A percentile compares a stretch with the other conserved stretches of the same genome.
These are phyloP conservation scores for Octonoba sinensis DNA, from an alignment of 2,888 invertebrate species.

Conservation along the genomic window DNA sequence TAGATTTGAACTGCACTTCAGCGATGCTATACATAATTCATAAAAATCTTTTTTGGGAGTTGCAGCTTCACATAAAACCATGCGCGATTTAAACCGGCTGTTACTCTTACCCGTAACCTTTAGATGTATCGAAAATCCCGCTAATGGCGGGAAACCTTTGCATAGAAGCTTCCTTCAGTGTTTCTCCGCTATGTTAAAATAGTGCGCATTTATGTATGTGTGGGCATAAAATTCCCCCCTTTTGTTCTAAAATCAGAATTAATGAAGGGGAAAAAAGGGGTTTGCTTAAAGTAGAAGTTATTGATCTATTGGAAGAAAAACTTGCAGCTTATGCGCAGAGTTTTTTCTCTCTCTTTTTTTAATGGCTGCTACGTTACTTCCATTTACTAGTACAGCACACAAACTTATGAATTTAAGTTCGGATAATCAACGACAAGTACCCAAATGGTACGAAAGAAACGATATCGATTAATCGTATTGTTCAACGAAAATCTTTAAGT, in stretches of 20 bases:
- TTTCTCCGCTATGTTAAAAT: constrained; percentile 15
- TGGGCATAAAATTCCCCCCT: constrained; percentile 33
- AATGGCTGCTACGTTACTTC: background rate
- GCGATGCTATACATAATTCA: constrained; percentile 55
- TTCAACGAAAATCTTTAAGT: too few species aligned
- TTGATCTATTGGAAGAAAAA: constrained; percentile 32
- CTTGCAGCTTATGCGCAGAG: background rate
- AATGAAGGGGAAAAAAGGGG: constrained; percentile 25
- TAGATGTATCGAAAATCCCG: constrained; percentile 42
- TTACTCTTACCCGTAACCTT: constrained; percentile 14
- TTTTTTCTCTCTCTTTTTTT: background rate
- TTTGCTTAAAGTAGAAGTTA: constrained; percentile 26
- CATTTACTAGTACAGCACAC: too few species aligned
- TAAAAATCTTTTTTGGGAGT: constrained; percentile 21
- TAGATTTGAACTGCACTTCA: background rate
- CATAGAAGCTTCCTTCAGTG: background rate
- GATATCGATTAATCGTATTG: too few species aligned
- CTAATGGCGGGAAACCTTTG: constrained; percentile 17
- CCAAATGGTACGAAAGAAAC: too few species aligned
- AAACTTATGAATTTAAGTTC: too few species aligned
- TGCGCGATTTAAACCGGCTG: constrained; percentile 42
- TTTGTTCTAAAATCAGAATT: constrained; percentile 55
- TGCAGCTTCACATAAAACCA: constrained; percentile 43
- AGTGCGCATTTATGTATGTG: constrained; percentile 37
- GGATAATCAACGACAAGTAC: too few species aligned